Evolutionary conservation across 1,140 invertebrate species (phyloP), one percentile per base, ranked within the genome.

Genomic region (Brachionus rotundiformis): DNA sequence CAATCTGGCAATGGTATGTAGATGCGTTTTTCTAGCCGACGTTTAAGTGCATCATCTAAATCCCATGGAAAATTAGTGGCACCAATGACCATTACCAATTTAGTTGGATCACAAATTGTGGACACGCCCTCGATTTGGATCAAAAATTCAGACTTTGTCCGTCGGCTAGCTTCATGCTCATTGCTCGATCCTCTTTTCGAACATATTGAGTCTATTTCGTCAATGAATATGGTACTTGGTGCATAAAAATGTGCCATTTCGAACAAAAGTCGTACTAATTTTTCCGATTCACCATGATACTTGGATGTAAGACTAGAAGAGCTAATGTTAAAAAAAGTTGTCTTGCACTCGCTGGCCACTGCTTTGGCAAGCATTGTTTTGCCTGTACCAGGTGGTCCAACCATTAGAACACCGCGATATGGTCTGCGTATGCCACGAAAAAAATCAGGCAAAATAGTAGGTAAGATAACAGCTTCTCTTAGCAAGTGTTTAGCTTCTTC

Each of bases 61-160:
- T 99, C 96, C 97, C 96, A 99, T 1, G 98, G 98, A 88, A 98
- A 98, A 89, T 99, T 99, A 0, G 98, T 99, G 6, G 98, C 98
- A 8, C 96, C 97, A 83, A 99, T 89, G 25, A 99, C 96, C 94
- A 99, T 98, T 0, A 99, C 95, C 16, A 96, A 92, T 90, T 94
- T 92, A n/a, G 88, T 83, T 29, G 90, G 89, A 61, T 83, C 84
- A 82, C 80, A 25, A 82, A n/a, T 31, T 6, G 31, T 47, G 8
- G 65, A 77, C 83, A 82, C 84, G 82, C 97, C 98, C 90, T 99
- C 98, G 95, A 99, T 99, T 90, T 99, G 97, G 83, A 98, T 94
- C 6, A 99, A 90, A 80, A 99, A 90, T 89, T 99, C 97, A 0
- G 95, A 98, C 89, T 99, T 99, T 8, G 99, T 95, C 85, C 97